Evolutionary conservation across 2,888 invertebrate genomes (phyloP).

Genomic region (Agriopis leucophaearia): DNA sequence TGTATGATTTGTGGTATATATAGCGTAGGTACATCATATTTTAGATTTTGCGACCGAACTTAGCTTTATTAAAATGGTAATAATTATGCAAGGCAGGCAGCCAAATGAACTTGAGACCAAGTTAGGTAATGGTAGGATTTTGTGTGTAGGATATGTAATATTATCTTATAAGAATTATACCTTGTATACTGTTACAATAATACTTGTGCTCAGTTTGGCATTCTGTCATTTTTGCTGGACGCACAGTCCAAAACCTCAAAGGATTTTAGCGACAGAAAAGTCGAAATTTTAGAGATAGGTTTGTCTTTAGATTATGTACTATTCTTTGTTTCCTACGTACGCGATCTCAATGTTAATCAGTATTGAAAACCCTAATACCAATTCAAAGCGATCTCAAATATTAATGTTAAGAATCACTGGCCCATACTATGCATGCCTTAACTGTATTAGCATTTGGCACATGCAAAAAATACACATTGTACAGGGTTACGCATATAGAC

Average conservation of each 20-base stretch:
- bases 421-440: too few relatives aligned
- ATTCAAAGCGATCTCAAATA: not conserved
- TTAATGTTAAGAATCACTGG: not conserved
- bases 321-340: not conserved
- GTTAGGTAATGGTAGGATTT: conserved; percentile 36
- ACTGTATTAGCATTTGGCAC: too few relatives aligned
- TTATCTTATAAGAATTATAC: not conserved
- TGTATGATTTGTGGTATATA: conserved; percentile 5
- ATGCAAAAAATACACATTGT: too few relatives aligned
- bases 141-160: conserved; percentile 11
- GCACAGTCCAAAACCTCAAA: too few relatives aligned
- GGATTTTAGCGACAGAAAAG: not conserved
- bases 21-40: not conserved
- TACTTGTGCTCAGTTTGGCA: not conserved
- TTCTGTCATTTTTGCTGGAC: not conserved
- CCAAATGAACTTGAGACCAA: conserved; percentile 46
- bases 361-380: not conserved
- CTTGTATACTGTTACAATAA: conserved; percentile 3
- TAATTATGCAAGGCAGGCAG: conserved; percentile 21
- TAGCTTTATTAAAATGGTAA: conserved; percentile 2
- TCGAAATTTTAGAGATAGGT: not conserved
- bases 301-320: not conserved
- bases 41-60: conserved; percentile 17
- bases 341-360: not conserved
- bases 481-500: too few relatives aligned